Evolutionary conservation across 2,797 vertebrate species (phyloP), one percentile per base, ranked within the genome.

Genomic region (Tachyglossus aculeatus): DNA sequence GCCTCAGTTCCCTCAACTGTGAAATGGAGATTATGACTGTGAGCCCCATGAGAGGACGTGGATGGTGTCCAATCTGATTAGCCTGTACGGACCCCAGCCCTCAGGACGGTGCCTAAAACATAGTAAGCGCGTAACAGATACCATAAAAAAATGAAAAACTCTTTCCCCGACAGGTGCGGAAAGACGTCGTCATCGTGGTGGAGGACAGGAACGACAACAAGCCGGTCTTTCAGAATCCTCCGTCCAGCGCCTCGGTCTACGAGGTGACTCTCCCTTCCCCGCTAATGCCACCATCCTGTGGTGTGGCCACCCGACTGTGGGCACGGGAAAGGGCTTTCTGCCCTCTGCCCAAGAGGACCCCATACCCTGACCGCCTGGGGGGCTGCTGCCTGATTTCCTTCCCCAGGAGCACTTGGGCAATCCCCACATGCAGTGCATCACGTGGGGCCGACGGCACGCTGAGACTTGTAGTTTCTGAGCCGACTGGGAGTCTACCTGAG

Each of bases 121-220:
- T n/a, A n/a, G n/a, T n/a, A n/a, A n/a, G n/a, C n/a, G n/a, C n/a
- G n/a, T n/a, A n/a, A n/a, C n/a, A n/a, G n/a, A n/a, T n/a, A n/a
- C n/a, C n/a, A n/a, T n/a, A n/a, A n/a, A n/a, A n/a, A n/a, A n/a
- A n/a, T n/a, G n/a, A n/a, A n/a, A n/a, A n/a, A n/a, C 43, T n/a
- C n/a, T n/a, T 65, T 44, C 39, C 16, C 27, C 1, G 25, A 25
- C 43, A 95, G 95, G 38, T 5, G 11, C 0, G 0, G 3, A 43
- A 0, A 41, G 0, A 0, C 0, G 1, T 96, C 14, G 15, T 0
- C 0, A 9, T 98, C 74, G 13, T 94, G 0, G 50, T 98, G 72
- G 0, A 0, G 0, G 95, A 98, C 22, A 86, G 91, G 67, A 99
- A 99, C 1, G 94, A 98, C 89, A 96, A 98, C 0, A 16, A 0